Evolutionary conservation across 1,140 invertebrate genomes (phyloP).

Genomic region (Homarus americanus): DNA sequence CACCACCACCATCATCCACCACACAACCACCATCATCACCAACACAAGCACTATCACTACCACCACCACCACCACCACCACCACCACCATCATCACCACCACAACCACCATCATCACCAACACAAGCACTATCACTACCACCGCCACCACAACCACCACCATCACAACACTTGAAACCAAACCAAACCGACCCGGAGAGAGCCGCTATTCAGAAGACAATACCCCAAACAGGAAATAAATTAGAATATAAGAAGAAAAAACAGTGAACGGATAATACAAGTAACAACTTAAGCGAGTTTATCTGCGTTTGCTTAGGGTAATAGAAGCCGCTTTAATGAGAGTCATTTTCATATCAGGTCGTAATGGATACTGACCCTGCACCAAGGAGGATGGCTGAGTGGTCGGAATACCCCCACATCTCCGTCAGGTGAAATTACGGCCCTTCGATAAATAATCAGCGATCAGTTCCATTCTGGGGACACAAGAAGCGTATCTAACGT

Average conservation of each 20-base stretch:
- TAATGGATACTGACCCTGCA: background rate
- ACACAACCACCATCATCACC: too few relatives aligned
- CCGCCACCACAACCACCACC: too few relatives aligned
- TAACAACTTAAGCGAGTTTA: background rate
- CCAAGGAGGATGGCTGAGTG: background rate
- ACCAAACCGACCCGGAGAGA: too few relatives aligned
- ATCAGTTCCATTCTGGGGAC: background rate
- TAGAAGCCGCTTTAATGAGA: background rate
- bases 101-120: too few relatives aligned
- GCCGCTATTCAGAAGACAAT: too few relatives aligned
- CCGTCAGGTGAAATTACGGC: background rate
- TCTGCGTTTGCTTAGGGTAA: background rate
- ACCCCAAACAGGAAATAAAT: background rate
- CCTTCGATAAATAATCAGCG: background rate
- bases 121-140: too few relatives aligned
- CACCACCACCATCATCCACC: too few relatives aligned
- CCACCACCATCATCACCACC: too few relatives aligned
- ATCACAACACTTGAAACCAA: too few relatives aligned
- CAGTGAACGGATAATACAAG: background rate
- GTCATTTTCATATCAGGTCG: background rate
- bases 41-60: too few relatives aligned
- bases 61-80: too few relatives aligned
- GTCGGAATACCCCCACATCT: background rate
- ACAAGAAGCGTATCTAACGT: background rate
- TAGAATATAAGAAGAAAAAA: too few relatives aligned